Base-by-base conservation (phyloP, 2,888 invertebrate species). In the Mesoligia furuncula region DNA sequence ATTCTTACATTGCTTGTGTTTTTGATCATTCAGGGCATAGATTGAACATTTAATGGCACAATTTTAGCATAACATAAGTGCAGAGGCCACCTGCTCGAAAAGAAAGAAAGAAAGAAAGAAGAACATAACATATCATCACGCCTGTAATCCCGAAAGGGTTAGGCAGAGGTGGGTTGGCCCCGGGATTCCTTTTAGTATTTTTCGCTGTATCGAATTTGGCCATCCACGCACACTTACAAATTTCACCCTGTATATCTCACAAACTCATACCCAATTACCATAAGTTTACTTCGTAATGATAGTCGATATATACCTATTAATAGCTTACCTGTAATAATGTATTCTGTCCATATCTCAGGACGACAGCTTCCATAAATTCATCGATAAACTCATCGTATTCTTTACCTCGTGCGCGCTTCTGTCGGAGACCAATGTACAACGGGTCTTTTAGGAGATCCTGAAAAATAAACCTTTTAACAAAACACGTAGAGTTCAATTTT, bases 341-440 rank as follows among this genome's bases (percentile, higher is more conserved):
- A 90, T 98, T 98, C 93, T 98, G 98, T 59, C 99, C 98, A 91
- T 98, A 99, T 91, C 98, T 98, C 92, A 97, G 97, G 0, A 99
- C 99, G 70, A 98, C 98, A 0, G 99, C 99, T 90, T 98, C 97
- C 99, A 99, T 99, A 93, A 99, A 99, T 95, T 99, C 99, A 90
- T 99, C 99, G 78, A 99, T 97, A 85, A 99, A 98, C 27, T 98
- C 98, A 90, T 99, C 99, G 94, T 99, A 99, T 85, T 98, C 98
- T 74, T 97, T 97, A 3, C 99, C 99, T 31, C 98, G 97, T 1
- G 98, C 98, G 78, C 99, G 97, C 85, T 98, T 98, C 91, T 99
- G 99, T 73, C 99, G 97, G 70, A 99, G 95, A 42, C 99, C 99
- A 90, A 99, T 99, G 94, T 99, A 99, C 75, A 99, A 97, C 0